These are phyloP conservation scores for Sterrhoptilus dennistouni DNA, from an alignment of 2,113 vertebrate species.

Conservation along the genomic window DNA sequence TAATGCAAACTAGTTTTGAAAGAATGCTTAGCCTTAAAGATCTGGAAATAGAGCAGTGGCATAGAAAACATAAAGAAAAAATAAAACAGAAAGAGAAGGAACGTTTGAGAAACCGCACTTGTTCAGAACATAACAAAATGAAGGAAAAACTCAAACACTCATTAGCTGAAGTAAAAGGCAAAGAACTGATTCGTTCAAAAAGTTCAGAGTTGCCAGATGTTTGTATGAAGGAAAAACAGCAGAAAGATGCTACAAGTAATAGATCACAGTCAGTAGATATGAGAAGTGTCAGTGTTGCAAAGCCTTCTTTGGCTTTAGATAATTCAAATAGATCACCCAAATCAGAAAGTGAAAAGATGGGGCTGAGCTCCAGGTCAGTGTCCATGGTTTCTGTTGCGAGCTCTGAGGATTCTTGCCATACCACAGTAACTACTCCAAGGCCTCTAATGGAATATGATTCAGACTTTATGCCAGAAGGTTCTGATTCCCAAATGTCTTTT, in stretches of 20 bases:
- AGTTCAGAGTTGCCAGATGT: constrained; percentile 88
- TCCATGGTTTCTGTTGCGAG: constrained; percentile 91
- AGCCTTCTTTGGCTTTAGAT: constrained; percentile 77
- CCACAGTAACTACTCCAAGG: constrained; percentile 83
- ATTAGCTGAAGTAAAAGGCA: constrained; percentile 77
- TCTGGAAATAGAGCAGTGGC: constrained; percentile 97
- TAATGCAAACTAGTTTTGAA: constrained; percentile 99
- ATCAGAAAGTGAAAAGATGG: constrained; percentile 85
- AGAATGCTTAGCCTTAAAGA: constrained; percentile 98
- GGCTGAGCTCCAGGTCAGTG: constrained; percentile 87
- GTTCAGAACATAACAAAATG: constrained; percentile 81
- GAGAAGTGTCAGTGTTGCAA: constrained; percentile 76
- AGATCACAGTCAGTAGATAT: constrained; percentile 87
- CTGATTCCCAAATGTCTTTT: constrained; percentile 90
- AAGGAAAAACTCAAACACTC: constrained; percentile 82
- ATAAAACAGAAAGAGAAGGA: constrained; percentile 98
- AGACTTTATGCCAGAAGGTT: constrained; percentile 86
- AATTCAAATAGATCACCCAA: constrained; percentile 85
- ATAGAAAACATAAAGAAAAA: constrained; percentile 96
- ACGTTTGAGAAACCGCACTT: constrained; percentile 85
- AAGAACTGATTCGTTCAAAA: constrained; percentile 89
- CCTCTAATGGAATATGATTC: constrained; percentile 86
- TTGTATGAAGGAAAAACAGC: constrained; percentile 80
- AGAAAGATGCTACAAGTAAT: constrained; percentile 81
- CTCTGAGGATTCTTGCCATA: constrained; percentile 93